Conservation (phyloP, 1,140 invertebrate genomes). For the Procambarus clarkii region DNA sequence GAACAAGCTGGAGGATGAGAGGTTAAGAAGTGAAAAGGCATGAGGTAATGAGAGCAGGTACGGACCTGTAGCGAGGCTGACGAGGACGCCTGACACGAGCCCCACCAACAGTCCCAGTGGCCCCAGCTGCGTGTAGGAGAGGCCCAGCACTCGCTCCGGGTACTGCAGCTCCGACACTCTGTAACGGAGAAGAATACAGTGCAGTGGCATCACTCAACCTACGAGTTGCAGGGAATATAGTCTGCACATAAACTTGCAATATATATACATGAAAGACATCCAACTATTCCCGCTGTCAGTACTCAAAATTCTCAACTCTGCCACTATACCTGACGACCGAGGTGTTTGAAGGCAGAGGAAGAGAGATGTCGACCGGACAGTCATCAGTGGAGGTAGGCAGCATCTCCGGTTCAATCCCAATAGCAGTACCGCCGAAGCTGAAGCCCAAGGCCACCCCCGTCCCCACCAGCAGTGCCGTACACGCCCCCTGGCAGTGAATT, state of each 20-base stretch:
- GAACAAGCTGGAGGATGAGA: too few species aligned
- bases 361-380: constrained; percentile 38
- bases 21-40: not conserved
- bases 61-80: constrained; percentile 41
- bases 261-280: too few species aligned
- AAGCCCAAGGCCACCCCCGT: constrained; percentile 27
- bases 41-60: not conserved
- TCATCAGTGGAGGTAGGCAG: constrained; percentile 43
- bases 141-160: constrained; percentile 25
- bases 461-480: constrained; percentile 23
- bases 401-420: constrained; percentile 21
- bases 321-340: not conserved
- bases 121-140: constrained; percentile 49
- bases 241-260: too few species aligned
- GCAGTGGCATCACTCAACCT: too few species aligned
- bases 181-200: not conserved
- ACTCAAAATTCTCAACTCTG: too few species aligned
- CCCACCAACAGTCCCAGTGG: constrained; percentile 26
- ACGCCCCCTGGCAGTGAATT: constrained; percentile 21
- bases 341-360: constrained; percentile 10
- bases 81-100: constrained; percentile 11
- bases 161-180: constrained; percentile 11
- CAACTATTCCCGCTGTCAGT: too few species aligned
- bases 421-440: constrained; percentile 31
- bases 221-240: too few species aligned